phyloP scores from a whole-genome alignment of 2,888 invertebrate genomes.

The Anthophora plumipes region DNA sequence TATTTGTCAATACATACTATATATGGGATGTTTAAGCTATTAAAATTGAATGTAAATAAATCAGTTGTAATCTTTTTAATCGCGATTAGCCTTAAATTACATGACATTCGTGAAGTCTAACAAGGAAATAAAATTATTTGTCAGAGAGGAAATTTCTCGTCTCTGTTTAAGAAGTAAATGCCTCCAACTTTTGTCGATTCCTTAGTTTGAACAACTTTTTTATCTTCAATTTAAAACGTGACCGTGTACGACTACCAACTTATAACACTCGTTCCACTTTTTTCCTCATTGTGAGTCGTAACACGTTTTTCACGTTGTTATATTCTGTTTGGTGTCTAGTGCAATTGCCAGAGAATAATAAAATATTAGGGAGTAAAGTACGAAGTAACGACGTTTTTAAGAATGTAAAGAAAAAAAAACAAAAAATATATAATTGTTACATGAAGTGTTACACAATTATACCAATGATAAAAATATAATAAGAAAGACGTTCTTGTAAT shows the following conservation, averaged over 20 bases:
- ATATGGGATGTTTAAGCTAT: not conserved
- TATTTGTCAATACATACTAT: not conserved
- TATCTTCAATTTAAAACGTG: slow-evolving; percentile 44
- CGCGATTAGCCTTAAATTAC: too few relatives aligned
- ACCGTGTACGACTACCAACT: slow-evolving; percentile 20
- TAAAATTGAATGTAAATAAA: too few relatives aligned
- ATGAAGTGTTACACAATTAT: too few relatives aligned
- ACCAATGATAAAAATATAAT: too few relatives aligned
- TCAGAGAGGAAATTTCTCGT: not conserved
- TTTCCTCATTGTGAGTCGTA: slow-evolving; percentile 23
- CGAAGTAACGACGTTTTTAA: not conserved
- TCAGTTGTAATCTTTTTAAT: too few relatives aligned
- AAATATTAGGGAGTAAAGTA: not conserved
- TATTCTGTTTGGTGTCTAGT: slow-evolving; percentile 10
- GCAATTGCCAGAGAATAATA: slow-evolving; percentile 22
- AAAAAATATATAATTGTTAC: not conserved
- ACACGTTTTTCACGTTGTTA: slow-evolving; percentile 37
- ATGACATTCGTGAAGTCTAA: too few relatives aligned
- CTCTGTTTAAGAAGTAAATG: slow-evolving; percentile 11
- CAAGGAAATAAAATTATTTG: not conserved
- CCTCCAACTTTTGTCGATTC: slow-evolving; percentile 1
- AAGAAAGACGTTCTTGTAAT: too few relatives aligned
- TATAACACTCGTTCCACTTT: slow-evolving; percentile 15
- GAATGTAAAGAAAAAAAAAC: not conserved
- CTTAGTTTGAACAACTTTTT: slow-evolving; percentile 14